These are phyloP conservation scores for Manacus vitellinus DNA, from an alignment of 2,113 vertebrate species.

Conservation along the genomic window DNA sequence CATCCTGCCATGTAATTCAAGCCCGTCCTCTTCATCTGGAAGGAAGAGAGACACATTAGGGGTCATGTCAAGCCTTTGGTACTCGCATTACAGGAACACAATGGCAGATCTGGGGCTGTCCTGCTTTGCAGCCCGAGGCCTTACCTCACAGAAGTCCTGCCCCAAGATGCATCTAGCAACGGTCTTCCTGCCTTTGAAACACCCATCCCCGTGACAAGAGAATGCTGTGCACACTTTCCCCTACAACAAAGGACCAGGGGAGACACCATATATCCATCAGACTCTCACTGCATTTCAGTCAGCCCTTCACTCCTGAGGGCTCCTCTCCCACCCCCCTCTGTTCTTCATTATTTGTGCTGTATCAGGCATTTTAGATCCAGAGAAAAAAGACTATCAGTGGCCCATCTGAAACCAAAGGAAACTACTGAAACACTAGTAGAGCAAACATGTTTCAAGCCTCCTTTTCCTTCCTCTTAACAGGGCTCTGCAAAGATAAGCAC, in stretches of 20 bases:
- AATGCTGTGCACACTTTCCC: slow-evolving; percentile 76
- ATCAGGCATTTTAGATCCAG: neutral
- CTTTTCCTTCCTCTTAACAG: neutral
- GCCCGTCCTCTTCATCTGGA: slow-evolving; percentile 75
- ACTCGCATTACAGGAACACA: neutral
- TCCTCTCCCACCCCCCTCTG: neutral
- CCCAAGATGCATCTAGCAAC: slow-evolving; percentile 10
- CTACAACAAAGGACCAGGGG: slow-evolving; percentile 35
- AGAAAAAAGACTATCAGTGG: neutral
- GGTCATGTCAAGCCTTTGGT: neutral
- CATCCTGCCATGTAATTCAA: slow-evolving; percentile 71
- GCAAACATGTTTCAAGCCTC: neutral
- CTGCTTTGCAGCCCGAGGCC: neutral
- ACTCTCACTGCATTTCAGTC: neutral
- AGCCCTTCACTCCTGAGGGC: neutral
- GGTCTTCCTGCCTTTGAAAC: slow-evolving; percentile 67
- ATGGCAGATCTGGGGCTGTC: neutral
- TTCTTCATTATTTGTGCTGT: neutral
- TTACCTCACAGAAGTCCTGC: slow-evolving; percentile 80
- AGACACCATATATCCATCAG: neutral
- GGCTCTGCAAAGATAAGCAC: neutral
- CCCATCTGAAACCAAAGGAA: neutral
- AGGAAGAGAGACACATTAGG: neutral
- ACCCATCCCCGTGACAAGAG: slow-evolving; percentile 44
- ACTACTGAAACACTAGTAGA: neutral